A percentile compares a stretch with the other conserved stretches of the same genome.
These are phyloP conservation scores for Lerema accius DNA, from an alignment of 1,140 invertebrate genomes.

Conservation along the genomic window DNA sequence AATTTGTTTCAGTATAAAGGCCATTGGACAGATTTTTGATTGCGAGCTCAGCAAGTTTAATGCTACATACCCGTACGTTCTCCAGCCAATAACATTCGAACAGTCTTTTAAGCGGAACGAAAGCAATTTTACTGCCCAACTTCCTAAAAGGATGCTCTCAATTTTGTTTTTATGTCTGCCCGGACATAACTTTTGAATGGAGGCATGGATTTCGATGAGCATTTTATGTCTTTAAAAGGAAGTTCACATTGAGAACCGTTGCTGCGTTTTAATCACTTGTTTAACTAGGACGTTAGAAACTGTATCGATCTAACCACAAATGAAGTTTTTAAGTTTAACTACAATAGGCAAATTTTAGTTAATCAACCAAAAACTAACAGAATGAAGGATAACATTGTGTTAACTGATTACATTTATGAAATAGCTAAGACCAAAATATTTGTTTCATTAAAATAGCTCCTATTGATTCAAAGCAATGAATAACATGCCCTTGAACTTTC, in stretches of 20 bases:
- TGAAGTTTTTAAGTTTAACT: neutral
- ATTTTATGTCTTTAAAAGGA: conserved; percentile 45
- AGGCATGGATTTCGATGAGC: conserved; percentile 41
- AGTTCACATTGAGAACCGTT: conserved; percentile 36
- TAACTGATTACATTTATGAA: no score
- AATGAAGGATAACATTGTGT: no score
- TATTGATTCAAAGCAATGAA: no score
- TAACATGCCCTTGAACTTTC: no score
- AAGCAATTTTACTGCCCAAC: conserved; percentile 43
- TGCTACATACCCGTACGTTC: conserved; percentile 33
- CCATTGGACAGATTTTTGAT: conserved; percentile 26
- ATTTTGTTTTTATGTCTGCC: conserved; percentile 50
- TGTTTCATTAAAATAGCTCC: no score
- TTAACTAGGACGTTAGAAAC: conserved; percentile 12
- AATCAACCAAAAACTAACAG: no score
- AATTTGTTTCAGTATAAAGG: conserved; percentile 23
- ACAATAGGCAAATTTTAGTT: no score
- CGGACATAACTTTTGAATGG: conserved; percentile 48
- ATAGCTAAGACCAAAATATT: no score
- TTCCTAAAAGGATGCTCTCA: conserved; percentile 50
- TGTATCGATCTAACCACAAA: conserved; percentile 2
- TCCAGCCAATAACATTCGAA: conserved; percentile 32
- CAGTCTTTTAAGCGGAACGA: conserved; percentile 32
- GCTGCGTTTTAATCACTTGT: conserved; percentile 22
- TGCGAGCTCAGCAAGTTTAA: conserved; percentile 24